Percentiles rank a stretch among this genome's conserved stretches.
phyloP scores from a whole-genome alignment of 2,888 invertebrate genomes.

The Alloscopus bannaensis region DNA sequence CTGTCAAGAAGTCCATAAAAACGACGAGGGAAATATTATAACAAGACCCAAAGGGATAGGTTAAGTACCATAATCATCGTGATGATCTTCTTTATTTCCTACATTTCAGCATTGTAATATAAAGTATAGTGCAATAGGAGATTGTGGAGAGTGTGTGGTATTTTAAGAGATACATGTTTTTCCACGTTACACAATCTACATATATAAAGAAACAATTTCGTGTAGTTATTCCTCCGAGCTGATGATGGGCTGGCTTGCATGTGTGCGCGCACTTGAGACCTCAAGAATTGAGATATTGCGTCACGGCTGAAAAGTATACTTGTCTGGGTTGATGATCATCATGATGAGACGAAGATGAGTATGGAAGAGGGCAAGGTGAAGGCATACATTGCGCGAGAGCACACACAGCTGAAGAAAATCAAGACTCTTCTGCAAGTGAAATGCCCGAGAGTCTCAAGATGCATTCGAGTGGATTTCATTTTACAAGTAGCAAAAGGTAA shows the following conservation, averaged over 20 bases:
- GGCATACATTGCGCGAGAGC: too few species aligned
- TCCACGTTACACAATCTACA: not conserved
- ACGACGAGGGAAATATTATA: slow-evolving; percentile 5
- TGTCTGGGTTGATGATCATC: slow-evolving; percentile 16
- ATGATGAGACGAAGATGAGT: not conserved
- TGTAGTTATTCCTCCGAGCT: not conserved
- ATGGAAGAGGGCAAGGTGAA: slow-evolving; percentile 13
- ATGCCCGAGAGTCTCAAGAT: not conserved
- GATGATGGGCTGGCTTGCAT: slow-evolving; percentile 24
- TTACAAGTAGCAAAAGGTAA: not conserved
- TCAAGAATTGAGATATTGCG: slow-evolving; percentile 39
- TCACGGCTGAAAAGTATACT: slow-evolving; percentile 40
- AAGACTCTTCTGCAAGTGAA: too few species aligned
- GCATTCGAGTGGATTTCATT: not conserved
- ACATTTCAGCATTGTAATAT: not conserved
- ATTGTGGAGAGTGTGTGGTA: not conserved
- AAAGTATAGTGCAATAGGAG: not conserved
- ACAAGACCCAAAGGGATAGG: slow-evolving; percentile 30
- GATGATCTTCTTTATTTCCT: not conserved
- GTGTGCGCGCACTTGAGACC: slow-evolving; percentile 11
- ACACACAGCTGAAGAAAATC: too few species aligned
- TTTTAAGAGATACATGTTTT: not conserved
- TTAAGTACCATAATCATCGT: slow-evolving; percentile 27
- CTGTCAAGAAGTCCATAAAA: slow-evolving; percentile 17
- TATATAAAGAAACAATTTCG: not conserved